These are phyloP conservation scores for Oscheius sp. DNA, from an alignment of 2,888 invertebrate species.

Conservation along the genomic window DNA sequence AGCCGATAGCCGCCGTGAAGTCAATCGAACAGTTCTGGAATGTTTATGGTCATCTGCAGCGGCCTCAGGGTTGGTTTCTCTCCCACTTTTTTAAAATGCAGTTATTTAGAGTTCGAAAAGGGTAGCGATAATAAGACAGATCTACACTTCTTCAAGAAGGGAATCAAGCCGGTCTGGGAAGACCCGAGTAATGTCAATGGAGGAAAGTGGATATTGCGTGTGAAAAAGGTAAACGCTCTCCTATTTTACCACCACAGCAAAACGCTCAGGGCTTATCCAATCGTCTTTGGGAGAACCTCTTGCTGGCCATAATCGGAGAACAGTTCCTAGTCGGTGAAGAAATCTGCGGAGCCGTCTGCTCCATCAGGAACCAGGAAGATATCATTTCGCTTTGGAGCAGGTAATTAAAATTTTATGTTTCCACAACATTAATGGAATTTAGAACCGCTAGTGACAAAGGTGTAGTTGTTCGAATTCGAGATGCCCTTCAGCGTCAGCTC, in stretches of 20 bases:
- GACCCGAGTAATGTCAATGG: slow-evolving; percentile 94
- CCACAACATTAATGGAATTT: slow-evolving; percentile 4
- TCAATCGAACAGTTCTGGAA: slow-evolving; percentile 96
- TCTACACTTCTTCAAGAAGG: slow-evolving; percentile 95
- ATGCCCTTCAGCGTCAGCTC: slow-evolving; percentile 91
- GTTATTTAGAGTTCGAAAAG: slow-evolving; percentile 74
- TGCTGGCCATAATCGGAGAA: slow-evolving; percentile 92
- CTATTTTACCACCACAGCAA: no score
- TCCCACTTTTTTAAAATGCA: neutral
- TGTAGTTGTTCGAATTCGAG: slow-evolving; percentile 90
- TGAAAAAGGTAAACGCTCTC: slow-evolving; percentile 79
- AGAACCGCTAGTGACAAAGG: slow-evolving; percentile 89
- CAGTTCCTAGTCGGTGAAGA: slow-evolving; percentile 81
- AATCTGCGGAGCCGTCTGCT: slow-evolving; percentile 96
- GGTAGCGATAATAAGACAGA: slow-evolving; percentile 87
- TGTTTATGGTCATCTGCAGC: slow-evolving; percentile 80
- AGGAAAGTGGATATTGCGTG: slow-evolving; percentile 96
- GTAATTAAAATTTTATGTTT: slow-evolving; percentile 24
- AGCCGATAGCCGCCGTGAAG: slow-evolving; percentile 62
- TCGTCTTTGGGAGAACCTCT: slow-evolving; percentile 97
- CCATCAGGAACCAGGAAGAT: slow-evolving; percentile 86
- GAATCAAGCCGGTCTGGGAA: slow-evolving; percentile 99
- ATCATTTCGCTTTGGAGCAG: slow-evolving; percentile 65
- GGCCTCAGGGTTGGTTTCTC: slow-evolving; percentile 44
- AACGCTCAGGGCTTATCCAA: slow-evolving; percentile 84